Percentiles rank a stretch among this genome's conserved stretches.
Evolutionary conservation across 2,888 invertebrate genomes (phyloP).

Genomic region (Coremacera marginata): DNA sequence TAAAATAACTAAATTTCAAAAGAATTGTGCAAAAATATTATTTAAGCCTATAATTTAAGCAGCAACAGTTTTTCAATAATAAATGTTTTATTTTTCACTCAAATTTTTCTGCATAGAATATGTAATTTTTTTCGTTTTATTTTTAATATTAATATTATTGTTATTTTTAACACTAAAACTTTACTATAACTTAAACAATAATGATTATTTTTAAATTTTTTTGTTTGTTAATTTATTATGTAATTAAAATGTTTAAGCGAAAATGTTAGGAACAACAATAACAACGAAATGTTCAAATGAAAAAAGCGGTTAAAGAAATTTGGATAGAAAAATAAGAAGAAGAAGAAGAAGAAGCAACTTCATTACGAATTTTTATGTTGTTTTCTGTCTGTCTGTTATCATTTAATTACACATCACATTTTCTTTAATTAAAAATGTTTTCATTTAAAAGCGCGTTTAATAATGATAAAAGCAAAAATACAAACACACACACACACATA

Average conservation of each 20-base stretch:
- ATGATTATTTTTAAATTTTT: background rate
- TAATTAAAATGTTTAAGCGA: background rate
- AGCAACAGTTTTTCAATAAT: background rate
- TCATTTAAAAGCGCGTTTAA: background rate
- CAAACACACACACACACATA: slow-evolving; percentile 5
- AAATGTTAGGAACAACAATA: background rate
- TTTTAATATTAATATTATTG: slow-evolving; percentile 10
- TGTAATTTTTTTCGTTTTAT: background rate
- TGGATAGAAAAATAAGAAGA: background rate
- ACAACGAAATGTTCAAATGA: background rate
- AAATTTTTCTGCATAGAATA: background rate
- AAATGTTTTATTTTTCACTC: background rate
- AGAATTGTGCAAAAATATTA: slow-evolving; percentile 7
- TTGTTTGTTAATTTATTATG: slow-evolving; percentile 28
- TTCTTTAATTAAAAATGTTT: slow-evolving; percentile 5
- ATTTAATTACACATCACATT: slow-evolving; percentile 19
- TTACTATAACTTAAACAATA: background rate
- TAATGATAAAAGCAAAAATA: background rate
- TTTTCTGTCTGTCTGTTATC: background rate
- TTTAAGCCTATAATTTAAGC: background rate
- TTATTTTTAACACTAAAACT: background rate
- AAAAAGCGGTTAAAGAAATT: background rate
- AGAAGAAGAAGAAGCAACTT: background rate
- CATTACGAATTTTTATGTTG: background rate
- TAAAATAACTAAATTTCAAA: slow-evolving; percentile 20